Percentiles rank a stretch among this genome's conserved stretches.
Conservation (phyloP, 2,888 invertebrate species). For the Monopis laevigella region DNA sequence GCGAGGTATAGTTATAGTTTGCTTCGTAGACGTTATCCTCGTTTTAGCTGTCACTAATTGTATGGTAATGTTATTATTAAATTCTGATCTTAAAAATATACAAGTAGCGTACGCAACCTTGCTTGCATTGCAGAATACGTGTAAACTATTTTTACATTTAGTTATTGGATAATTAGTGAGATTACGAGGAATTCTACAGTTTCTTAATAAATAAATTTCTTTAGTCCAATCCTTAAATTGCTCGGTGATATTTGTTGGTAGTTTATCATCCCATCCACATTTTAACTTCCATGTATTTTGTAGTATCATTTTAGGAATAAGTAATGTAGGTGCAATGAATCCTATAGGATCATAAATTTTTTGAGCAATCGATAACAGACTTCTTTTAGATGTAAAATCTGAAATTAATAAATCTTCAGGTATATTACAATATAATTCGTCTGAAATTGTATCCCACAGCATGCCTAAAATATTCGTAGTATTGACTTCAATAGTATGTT, state of each 20-base stretch:
- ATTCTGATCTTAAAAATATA: conserved; percentile 10
- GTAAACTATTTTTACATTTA: conserved; percentile 1
- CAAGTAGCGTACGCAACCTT: conserved; percentile 9
- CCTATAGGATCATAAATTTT: conserved; percentile 10
- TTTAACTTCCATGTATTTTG: conserved; percentile 3
- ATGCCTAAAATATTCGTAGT: conserved; percentile 1
- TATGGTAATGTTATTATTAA: not conserved
- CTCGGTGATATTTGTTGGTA: not conserved
- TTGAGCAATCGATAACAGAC: conserved; percentile 7
- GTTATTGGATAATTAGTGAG: not conserved
- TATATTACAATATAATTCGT: conserved; percentile 7
- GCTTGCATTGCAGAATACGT: conserved; percentile 10
- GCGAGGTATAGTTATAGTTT: conserved; percentile 9
- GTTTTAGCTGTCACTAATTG: conserved; percentile 6
- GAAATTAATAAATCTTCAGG: conserved; percentile 3
- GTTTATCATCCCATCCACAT: conserved; percentile 2
- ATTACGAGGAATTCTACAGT: conserved; percentile 1
- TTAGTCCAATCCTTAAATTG: conserved; percentile 1
- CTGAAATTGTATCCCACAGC: conserved; percentile 1
- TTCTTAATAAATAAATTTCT: not conserved
- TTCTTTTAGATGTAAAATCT: conserved; percentile 1
- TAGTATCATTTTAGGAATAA: conserved; percentile 1
- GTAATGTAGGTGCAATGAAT: conserved; percentile 1
- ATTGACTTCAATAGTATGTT: not conserved
- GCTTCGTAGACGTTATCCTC: conserved; percentile 3